Conservation (phyloP, 2,113 vertebrate species). For the Apeltes quadracus region DNA sequence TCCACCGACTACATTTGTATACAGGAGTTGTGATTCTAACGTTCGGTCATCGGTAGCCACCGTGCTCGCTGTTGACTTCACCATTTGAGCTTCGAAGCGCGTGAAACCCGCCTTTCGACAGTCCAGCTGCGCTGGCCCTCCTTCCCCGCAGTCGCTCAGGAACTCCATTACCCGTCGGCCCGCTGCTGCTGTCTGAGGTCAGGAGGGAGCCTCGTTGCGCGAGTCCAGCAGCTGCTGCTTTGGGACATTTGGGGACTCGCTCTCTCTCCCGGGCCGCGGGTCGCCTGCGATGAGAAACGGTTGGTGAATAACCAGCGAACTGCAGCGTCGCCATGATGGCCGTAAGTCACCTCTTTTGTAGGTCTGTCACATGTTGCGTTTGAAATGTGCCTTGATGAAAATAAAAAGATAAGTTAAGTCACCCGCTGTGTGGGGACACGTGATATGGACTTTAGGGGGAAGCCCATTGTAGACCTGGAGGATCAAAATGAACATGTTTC, state of each 20-base stretch:
- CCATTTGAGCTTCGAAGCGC: too few relatives aligned
- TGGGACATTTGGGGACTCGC: not conserved
- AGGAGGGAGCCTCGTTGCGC: not conserved
- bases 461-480: not conserved
- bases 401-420: not conserved
- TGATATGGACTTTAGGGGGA: not conserved
- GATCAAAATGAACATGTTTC: too few relatives aligned
- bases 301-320: not conserved
- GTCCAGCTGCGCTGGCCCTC: not conserved
- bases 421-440: not conserved
- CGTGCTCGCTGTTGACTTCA: too few relatives aligned
- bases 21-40: not conserved
- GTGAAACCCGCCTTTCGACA: not conserved
- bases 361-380: not conserved
- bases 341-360: constrained; percentile 46
- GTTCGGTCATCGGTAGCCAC: fast-evolving
- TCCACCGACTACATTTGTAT: fast-evolving
- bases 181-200: constrained; percentile 14
- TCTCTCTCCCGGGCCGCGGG: not conserved
- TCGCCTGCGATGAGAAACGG: constrained; percentile 10
- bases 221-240: not conserved
- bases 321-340: constrained; percentile 55
- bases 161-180: constrained; percentile 59
- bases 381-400: not conserved
- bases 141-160: not conserved